phyloP scores from a whole-genome alignment of 1,140 invertebrate species.

The Drosophila azteca region DNA sequence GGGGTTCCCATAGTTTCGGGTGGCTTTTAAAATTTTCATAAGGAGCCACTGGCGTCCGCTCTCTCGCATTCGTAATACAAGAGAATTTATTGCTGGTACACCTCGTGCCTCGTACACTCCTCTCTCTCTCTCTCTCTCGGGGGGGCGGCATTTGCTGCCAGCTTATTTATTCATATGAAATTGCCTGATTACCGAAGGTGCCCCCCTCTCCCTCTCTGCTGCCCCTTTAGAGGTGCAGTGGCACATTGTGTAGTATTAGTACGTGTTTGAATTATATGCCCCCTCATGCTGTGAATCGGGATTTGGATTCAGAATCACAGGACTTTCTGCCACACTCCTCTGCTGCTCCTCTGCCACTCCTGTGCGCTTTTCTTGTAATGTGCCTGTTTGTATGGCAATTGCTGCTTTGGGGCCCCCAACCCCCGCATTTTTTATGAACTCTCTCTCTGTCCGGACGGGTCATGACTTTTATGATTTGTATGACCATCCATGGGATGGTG shows the following conservation, averaged over 20 bases:
- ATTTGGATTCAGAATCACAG: constrained; percentile 29
- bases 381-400: constrained; percentile 77
- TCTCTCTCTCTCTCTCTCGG: neutral
- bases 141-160: constrained; percentile 55
- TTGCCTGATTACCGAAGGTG: constrained; percentile 72
- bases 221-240: constrained; percentile 1
- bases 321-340: neutral
- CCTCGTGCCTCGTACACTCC: constrained; percentile 48
- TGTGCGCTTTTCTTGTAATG: constrained; percentile 43
- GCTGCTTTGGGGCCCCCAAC: constrained; percentile 49
- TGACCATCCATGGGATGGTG: constrained; percentile 20
- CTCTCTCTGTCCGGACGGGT: constrained; percentile 40
- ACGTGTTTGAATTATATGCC: constrained; percentile 79
- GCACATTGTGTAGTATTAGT: constrained; percentile 47
- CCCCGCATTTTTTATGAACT: constrained; percentile 75
- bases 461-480: constrained; percentile 80
- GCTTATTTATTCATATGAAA: constrained; percentile 78
- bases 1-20: constrained; percentile 60
- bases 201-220: constrained; percentile 23
- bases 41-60: constrained; percentile 48
- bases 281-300: constrained; percentile 64
- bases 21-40: constrained; percentile 78
- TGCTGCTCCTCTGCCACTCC: constrained; percentile 4
- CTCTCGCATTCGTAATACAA: constrained; percentile 62
- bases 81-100: constrained; percentile 63